Percentiles rank a stretch among this genome's conserved stretches.
These are phyloP conservation scores for Myoxocephalus aenaeus DNA, from an alignment of 2,797 vertebrate genomes.

Conservation along the genomic window DNA sequence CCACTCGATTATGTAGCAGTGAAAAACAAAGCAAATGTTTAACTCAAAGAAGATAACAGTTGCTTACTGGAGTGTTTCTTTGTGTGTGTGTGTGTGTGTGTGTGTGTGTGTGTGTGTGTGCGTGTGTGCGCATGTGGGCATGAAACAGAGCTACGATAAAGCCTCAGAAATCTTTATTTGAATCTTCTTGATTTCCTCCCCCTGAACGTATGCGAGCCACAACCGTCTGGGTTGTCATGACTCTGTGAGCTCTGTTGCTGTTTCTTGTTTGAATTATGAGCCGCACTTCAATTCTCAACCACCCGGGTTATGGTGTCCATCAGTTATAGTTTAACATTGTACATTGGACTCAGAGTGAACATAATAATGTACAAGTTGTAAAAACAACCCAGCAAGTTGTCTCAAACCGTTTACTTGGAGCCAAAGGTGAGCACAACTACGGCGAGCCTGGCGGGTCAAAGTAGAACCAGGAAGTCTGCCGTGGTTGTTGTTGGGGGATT, in stretches of 20 bases:
- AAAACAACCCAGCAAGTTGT: neutral
- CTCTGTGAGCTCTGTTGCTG: neutral
- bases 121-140: no score
- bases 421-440: neutral
- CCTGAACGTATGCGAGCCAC: neutral
- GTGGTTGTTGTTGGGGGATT: neutral
- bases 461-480: neutral
- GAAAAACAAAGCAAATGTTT: conserved; percentile 19
- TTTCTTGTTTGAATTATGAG: neutral
- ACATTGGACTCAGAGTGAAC: neutral
- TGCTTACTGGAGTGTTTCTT: neutral
- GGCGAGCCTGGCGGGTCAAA: neutral
- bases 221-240: neutral
- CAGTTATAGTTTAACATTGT: neutral
- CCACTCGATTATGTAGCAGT: conserved; percentile 6
- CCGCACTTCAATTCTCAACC: neutral
- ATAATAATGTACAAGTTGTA: neutral
- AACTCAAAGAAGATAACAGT: neutral
- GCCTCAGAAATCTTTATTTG: neutral
- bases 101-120: no score
- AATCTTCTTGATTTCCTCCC: neutral
- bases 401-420: neutral
- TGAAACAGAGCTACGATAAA: neutral
- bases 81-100: no score
- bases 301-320: neutral